Evolutionary conservation across 2,888 invertebrate genomes (phyloP).

Genomic region (Tipula vernalis): DNA sequence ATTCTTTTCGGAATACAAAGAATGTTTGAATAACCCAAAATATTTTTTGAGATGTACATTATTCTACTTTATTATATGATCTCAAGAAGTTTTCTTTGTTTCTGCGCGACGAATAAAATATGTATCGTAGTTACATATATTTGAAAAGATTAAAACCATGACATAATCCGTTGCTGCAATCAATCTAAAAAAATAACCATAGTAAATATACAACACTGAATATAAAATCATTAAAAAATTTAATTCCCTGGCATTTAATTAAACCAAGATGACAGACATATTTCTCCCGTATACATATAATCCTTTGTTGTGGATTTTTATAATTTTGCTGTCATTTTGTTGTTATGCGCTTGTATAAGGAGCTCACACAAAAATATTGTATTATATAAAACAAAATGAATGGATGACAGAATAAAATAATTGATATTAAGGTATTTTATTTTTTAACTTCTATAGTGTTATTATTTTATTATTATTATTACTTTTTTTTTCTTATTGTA

Average conservation of each 20-base stretch:
- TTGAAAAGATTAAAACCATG: background rate
- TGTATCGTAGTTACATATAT: background rate
- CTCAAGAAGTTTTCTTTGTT: too few species aligned
- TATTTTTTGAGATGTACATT: too few species aligned
- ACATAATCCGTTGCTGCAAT: background rate
- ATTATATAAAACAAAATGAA: background rate
- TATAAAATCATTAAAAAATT: background rate
- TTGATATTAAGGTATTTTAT: background rate
- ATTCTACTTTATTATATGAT: too few species aligned
- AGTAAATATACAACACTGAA: background rate
- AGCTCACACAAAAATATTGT: background rate
- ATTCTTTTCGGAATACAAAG: background rate
- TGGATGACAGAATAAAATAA: background rate
- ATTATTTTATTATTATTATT: background rate
- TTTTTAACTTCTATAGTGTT: background rate
- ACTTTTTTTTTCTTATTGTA: background rate
- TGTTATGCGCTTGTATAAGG: background rate
- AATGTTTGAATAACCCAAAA: background rate
- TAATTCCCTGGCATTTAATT: background rate
- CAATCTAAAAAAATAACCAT: background rate
- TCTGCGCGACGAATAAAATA: background rate
- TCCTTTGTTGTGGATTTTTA: background rate
- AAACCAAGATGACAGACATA: background rate
- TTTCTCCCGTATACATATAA: background rate
- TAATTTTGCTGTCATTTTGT: background rate